A percentile compares a stretch with the other conserved stretches of the same genome.
These are phyloP conservation scores for Taphrorychus bicolor DNA, from an alignment of 2,888 invertebrate species.

Conservation along the genomic window DNA sequence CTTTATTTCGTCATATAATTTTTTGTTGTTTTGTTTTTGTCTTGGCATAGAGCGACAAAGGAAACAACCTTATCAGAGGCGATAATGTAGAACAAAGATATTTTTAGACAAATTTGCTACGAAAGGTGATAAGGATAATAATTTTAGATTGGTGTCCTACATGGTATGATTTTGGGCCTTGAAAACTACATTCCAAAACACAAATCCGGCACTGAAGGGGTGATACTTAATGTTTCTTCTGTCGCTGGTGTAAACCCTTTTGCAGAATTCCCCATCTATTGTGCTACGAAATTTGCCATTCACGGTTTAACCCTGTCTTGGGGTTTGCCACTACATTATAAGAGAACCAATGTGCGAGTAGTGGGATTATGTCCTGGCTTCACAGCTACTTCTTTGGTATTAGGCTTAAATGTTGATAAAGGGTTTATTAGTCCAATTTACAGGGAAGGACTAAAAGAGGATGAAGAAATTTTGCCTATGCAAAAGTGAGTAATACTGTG, in stretches of 20 bases:
- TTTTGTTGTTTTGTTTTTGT: too few relatives aligned
- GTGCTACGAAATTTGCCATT: constrained; percentile 43
- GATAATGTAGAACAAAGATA: too few relatives aligned
- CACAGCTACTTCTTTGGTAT: constrained; percentile 3
- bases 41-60: too few relatives aligned
- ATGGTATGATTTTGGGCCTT: constrained; percentile 43
- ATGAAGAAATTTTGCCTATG: neutral
- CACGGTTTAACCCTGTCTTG: constrained; percentile 42
- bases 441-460: neutral
- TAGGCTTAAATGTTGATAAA: neutral
- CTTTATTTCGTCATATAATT: too few relatives aligned
- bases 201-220: constrained; percentile 42
- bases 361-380: constrained; percentile 6
- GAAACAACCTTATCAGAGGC: too few relatives aligned
- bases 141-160: constrained; percentile 50
- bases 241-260: constrained; percentile 34
- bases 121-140: too few relatives aligned
- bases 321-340: constrained; percentile 46
- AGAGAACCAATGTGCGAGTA: constrained; percentile 8
- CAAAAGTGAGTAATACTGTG: neutral
- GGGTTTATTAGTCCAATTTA: neutral
- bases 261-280: constrained; percentile 41
- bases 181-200: constrained; percentile 44
- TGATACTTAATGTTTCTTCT: constrained; percentile 45
- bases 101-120: too few relatives aligned